Evolutionary conservation across 2,113 vertebrate genomes (phyloP).

Genomic region (Cebidichthys violaceus): DNA sequence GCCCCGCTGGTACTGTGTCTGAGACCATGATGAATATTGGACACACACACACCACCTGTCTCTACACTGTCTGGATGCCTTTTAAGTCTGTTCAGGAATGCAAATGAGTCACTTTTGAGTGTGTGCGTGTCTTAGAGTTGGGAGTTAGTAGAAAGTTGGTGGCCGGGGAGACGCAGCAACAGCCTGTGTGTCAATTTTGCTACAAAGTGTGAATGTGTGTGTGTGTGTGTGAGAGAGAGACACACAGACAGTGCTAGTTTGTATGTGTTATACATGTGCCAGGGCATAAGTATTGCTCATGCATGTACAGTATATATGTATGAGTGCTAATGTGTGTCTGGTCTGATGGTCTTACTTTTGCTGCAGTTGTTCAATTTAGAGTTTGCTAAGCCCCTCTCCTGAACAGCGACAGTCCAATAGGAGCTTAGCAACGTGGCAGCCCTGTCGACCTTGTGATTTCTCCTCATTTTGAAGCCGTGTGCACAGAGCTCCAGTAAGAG

Average conservation of each 20-base stretch:
- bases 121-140: constrained; percentile 14
- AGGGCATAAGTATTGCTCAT: background rate
- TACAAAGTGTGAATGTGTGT: constrained; percentile 12
- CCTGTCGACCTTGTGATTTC: background rate
- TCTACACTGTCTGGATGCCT: constrained; percentile 25
- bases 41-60: constrained; percentile 58
- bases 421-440: background rate
- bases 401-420: background rate
- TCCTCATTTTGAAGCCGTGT: background rate
- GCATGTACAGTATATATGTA: background rate
- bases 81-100: constrained; percentile 3
- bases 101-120: constrained; percentile 26
- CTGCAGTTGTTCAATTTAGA: constrained; percentile 14
- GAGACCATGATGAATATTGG: constrained; percentile 50
- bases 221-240: background rate
- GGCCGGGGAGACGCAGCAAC: constrained; percentile 21
- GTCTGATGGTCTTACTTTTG: background rate
- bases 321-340: constrained; percentile 13
- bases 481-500: background rate
- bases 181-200: constrained; percentile 45
- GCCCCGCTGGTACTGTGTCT: constrained; percentile 45
- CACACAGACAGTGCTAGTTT: background rate
- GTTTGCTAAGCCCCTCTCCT: background rate
- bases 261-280: constrained; percentile 6
- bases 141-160: constrained; percentile 28